Conservation (phyloP, 2,888 invertebrate genomes). For the Therioaphis trifolii region DNA sequence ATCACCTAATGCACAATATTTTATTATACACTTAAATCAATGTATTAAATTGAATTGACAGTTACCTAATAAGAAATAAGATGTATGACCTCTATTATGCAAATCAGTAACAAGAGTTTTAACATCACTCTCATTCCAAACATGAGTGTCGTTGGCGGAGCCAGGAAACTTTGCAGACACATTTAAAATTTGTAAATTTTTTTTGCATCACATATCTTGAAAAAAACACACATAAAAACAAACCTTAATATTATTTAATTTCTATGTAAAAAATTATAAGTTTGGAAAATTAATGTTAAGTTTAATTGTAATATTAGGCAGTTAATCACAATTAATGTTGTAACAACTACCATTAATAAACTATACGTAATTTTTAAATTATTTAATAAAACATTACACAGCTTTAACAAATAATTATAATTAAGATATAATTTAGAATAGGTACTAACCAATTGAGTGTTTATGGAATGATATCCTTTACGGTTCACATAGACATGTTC, state of each 20-base stretch:
- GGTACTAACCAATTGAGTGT: neutral
- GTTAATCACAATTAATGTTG: no score
- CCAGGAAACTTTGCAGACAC: neutral
- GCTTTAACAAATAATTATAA: no score
- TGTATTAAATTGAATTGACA: neutral
- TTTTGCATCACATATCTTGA: slow-evolving; percentile 10
- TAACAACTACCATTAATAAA: no score
- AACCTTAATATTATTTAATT: neutral
- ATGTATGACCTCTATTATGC: neutral
- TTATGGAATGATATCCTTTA: no score
- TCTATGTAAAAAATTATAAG: neutral
- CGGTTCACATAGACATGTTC: slow-evolving; percentile 37
- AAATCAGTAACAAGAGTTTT: neutral
- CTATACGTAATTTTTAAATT: no score
- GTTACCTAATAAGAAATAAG: neutral
- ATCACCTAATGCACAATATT: neutral
- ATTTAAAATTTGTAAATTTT: neutral
- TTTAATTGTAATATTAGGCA: no score
- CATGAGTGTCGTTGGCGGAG: neutral
- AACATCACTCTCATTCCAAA: neutral
- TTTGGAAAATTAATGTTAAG: neutral
- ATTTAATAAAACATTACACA: no score
- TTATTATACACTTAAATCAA: neutral
- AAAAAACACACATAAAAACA: no score
- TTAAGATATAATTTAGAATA: no score